Evolutionary conservation across 2,797 vertebrate species (phyloP), one percentile per base, ranked within the genome.

Genomic region (Notoglanidium macrostoma): DNA sequence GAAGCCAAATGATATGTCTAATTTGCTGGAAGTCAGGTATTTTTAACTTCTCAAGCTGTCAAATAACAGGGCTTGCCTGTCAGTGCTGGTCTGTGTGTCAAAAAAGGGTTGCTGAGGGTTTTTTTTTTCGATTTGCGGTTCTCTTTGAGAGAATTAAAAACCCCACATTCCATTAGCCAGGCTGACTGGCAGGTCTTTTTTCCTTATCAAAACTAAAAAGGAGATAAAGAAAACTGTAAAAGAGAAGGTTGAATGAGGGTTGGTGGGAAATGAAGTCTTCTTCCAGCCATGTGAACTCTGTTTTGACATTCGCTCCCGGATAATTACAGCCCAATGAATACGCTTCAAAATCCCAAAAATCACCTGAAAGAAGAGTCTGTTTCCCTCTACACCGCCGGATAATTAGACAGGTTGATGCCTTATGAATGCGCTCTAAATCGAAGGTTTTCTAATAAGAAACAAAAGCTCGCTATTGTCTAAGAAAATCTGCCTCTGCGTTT

Each of bases 31-130:
- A 96, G 95, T 94, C 91, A 90, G 95, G 95, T 96, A 96, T 96
- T 96, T 96, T 96, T 96, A 96, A 96, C 95, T 95, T 95, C 94
- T 95, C 93, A 94, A 94, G 95, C 95, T 96, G 96, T 95, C 96
- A 96, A 94, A 95, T 95, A 95, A 95, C 93, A 92, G 93, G 92
- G 95, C 94, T 93, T 93, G 93, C 94, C 95, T 96, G 94, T 96
- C 95, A 95, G 93, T 86, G 78, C 89, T 88, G 90, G 92, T 92
- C 94, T 83, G 93, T 94, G 85, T 88, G 88, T 59, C 87, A 77
- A 94, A 94, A 95, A 67, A 95, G 95, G 94, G 95, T 95, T 95
- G 93, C 93, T 93, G 94, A 94, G 67, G 55, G 92, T 94, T 94
- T 94, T 95, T 87, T 87, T 96, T 46, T 94, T 94, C 32, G 94